Percentiles rank a stretch among this genome's conserved stretches.
Conservation (phyloP, 2,888 invertebrate genomes). For the Ceratothoa steindachneri region DNA sequence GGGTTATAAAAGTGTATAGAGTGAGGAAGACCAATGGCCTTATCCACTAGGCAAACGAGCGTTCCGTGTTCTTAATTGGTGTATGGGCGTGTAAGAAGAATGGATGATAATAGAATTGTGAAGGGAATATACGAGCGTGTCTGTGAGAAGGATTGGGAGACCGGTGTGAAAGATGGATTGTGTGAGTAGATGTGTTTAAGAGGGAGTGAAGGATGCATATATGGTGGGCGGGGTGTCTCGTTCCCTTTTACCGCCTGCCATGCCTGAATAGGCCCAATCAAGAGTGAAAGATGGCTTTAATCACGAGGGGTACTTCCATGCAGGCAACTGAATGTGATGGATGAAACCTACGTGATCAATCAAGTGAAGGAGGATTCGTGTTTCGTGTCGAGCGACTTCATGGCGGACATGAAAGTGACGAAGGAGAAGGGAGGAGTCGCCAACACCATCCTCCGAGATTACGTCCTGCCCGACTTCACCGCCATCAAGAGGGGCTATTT, state of each 20-base stretch:
- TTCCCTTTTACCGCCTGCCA: neutral
- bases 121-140: too few species aligned
- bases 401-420: constrained; percentile 70
- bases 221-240: neutral
- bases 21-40: too few species aligned
- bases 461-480: constrained; percentile 89
- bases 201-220: neutral
- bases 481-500: constrained; percentile 75
- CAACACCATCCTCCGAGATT: constrained; percentile 74
- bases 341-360: constrained; percentile 96
- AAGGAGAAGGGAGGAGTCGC: constrained; percentile 59
- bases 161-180: neutral
- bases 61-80: too few species aligned
- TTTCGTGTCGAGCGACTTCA: constrained; percentile 81
- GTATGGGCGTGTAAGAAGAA: too few species aligned
- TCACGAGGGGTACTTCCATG: neutral
- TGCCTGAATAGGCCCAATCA: too few species aligned
- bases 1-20: too few species aligned
- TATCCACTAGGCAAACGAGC: too few species aligned
- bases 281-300: too few species aligned
- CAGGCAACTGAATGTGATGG: constrained; percentile 89
- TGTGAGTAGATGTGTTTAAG: neutral
- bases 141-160: too few species aligned
- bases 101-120: too few species aligned
- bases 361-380: constrained; percentile 85